These are phyloP conservation scores for Polydrusus tereticollis DNA, from an alignment of 2,888 invertebrate genomes.

Conservation along the genomic window DNA sequence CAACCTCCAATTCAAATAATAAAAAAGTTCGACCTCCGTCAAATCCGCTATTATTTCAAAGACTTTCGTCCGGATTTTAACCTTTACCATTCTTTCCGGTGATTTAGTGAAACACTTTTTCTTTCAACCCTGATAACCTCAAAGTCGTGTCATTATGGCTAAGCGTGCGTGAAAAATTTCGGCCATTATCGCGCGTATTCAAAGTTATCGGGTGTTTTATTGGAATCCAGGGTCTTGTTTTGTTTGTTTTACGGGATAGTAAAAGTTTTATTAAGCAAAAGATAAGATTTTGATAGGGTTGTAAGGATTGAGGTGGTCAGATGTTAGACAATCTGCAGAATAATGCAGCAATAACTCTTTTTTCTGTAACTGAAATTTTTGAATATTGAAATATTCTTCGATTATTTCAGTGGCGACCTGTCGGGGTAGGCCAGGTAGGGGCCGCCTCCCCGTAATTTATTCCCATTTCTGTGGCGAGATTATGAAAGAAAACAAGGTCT, in stretches of 20 bases:
- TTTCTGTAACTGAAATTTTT: too few species aligned
- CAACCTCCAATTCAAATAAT: conserved; percentile 7
- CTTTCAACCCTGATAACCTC: conserved; percentile 41
- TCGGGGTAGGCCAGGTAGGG: too few species aligned
- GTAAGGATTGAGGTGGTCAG: background rate
- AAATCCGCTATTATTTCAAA: conserved; percentile 21
- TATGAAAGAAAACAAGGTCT: too few species aligned
- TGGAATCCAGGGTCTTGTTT: conserved; percentile 11
- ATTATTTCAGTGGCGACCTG: too few species aligned
- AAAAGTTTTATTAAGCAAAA: background rate
- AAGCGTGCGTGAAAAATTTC: conserved; percentile 38
- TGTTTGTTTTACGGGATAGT: conserved; percentile 1
- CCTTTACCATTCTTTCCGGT: conserved; percentile 39
- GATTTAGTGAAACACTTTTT: conserved; percentile 43
- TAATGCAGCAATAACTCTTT: too few species aligned
- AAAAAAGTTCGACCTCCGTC: conserved; percentile 13
- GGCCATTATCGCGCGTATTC: conserved; percentile 34
- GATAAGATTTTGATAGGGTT: background rate
- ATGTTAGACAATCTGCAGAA: too few species aligned
- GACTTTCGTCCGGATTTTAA: conserved; percentile 28
- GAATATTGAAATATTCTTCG: too few species aligned
- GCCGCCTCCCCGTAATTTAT: too few species aligned
- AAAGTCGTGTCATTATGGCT: conserved; percentile 37
- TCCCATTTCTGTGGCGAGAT: too few species aligned
- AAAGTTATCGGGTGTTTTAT: conserved; percentile 26